phyloP scores from a whole-genome alignment of 2,888 invertebrate genomes.

The Callyntrura sp. region DNA sequence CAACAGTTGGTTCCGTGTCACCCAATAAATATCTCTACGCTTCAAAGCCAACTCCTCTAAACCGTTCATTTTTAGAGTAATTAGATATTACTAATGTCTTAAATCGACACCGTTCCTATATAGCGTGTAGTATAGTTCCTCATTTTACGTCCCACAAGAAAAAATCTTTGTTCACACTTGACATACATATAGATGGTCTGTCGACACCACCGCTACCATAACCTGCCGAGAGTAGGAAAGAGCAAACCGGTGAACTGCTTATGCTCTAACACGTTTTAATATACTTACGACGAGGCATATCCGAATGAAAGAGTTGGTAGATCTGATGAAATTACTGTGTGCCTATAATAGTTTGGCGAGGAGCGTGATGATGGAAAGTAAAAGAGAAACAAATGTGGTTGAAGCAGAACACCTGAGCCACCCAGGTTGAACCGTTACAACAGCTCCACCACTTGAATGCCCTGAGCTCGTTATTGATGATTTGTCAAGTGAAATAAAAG shows the following conservation, averaged over 20 bases:
- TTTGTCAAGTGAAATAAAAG: conserved; percentile 67
- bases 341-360: background rate
- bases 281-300: background rate
- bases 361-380: conserved; percentile 40
- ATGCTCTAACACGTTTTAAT: background rate
- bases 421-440: background rate
- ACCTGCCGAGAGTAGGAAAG: background rate
- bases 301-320: background rate
- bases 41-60: too few relatives aligned
- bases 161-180: conserved; percentile 5
- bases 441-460: background rate
- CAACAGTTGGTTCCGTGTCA: conserved; percentile 57
- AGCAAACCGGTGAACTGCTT: background rate
- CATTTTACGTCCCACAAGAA: background rate
- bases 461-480: conserved; percentile 61
- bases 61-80: too few relatives aligned
- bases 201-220: too few relatives aligned
- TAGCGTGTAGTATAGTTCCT: background rate
- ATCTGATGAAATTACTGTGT: background rate
- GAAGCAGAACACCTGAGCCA: conserved; percentile 51
- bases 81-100: too few relatives aligned
- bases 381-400: conserved; percentile 50
- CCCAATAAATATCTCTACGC: background rate
- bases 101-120: too few relatives aligned
- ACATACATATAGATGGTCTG: background rate